Base-by-base conservation (phyloP, 2,113 vertebrate genomes). In the Laticauda laticaudata region DNA sequence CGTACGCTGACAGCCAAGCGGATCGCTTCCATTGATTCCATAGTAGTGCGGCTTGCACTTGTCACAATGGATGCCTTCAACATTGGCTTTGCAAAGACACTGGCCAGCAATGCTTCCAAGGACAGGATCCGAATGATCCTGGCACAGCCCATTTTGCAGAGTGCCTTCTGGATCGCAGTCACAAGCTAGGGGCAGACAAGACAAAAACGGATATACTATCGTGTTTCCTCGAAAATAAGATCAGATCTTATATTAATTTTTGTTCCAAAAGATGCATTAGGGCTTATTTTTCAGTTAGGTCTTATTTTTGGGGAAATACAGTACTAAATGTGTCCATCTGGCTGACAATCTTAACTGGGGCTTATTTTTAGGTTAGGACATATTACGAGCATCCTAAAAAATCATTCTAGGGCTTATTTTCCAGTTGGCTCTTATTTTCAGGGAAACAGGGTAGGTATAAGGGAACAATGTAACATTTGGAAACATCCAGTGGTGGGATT, bases 81-180 rank as follows among this genome's bases (percentile, higher is more conserved):
- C 98, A 0, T 99, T 98, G 18, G 97, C 91, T 95, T 99, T 99
- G 93, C 98, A 98, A 5, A 96, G 69, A 59, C 98, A 99, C 0
- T 2, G 97, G 6, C 98, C 95, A 0, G 97, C 96, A 0, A 97
- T 91, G 0, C 14, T 96, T n/a, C 95, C 96, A 90, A 94, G 87
- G 5, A 56, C 18, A 4, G 95, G 91, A 2, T 98, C 98, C 0
- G 96, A 98, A 90, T 1, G 94, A 57, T 97, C 91, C 54, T 99
- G 97, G 20, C 99, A 99, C 81, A 96, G n/a, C 0, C 98, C 98
- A 0, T 89, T 93, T 0, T 92, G 96, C 53, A 97, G 0, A 0
- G 98, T 97, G 0, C 98, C 98, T 0, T 91, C 95, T 0, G 96
- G 97, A 94, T 98, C 95, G 86, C 99, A 99, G 88, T 95, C 93